Evolutionary conservation across 2,888 invertebrate genomes (phyloP).

Genomic region (Dinocampus coccinellae): DNA sequence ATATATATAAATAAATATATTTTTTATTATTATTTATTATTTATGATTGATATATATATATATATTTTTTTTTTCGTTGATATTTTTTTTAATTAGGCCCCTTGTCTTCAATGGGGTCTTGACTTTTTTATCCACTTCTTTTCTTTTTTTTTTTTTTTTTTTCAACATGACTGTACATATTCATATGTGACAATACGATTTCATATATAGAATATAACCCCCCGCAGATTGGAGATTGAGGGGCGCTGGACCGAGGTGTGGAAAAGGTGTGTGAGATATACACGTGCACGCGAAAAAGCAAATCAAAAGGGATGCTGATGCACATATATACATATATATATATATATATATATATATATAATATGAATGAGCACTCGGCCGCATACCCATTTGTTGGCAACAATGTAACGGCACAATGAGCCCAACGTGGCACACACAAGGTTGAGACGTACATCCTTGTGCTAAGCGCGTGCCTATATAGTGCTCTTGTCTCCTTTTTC

Average conservation of each 20-base stretch:
- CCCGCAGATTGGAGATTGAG: conserved; percentile 24
- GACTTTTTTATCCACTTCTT: background rate
- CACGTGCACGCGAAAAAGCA: conserved; percentile 31
- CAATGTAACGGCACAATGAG: conserved; percentile 43
- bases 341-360: conserved; percentile 18
- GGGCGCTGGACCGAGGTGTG: conserved; percentile 45
- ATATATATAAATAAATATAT: too few relatives aligned
- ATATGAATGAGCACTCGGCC: conserved; percentile 27
- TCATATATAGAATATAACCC: conserved; percentile 7
- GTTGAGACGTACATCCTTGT: conserved; percentile 20
- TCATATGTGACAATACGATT: conserved; percentile 1
- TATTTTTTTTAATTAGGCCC: background rate
- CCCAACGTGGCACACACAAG: conserved; percentile 23
- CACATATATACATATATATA: conserved; percentile 20
- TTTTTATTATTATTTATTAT: too few relatives aligned
- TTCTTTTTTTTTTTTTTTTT: background rate
- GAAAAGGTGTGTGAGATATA: conserved; percentile 25
- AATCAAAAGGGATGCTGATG: conserved; percentile 48
- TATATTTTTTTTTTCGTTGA: too few relatives aligned
- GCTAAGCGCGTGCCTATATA: conserved; percentile 10
- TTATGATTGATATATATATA: too few relatives aligned
- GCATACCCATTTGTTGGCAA: conserved; percentile 35
- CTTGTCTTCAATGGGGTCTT: background rate
- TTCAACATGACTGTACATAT: conserved; percentile 3
- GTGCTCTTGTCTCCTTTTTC: conserved; percentile 13